Percentiles rank a stretch among this genome's conserved stretches.
Evolutionary conservation across 2,888 invertebrate species (phyloP).

Genomic region (Erebia ligea): DNA sequence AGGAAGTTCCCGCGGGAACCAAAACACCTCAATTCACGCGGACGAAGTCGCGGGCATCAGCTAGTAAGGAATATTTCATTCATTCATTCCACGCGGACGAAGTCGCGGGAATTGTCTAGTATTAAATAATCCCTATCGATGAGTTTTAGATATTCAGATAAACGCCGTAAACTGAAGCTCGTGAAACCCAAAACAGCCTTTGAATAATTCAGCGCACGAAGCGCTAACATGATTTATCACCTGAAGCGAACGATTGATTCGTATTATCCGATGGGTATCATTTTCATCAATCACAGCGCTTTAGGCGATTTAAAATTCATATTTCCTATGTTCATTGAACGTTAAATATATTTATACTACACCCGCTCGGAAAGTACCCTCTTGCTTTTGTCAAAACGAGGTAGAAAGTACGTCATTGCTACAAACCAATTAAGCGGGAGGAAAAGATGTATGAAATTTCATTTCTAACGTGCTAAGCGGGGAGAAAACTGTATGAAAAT

Average conservation of each 20-base stretch:
- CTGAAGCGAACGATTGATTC: slow-evolving; percentile 30
- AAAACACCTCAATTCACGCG: too few species aligned
- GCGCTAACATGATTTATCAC: slow-evolving; percentile 32
- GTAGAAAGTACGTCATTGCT: too few species aligned
- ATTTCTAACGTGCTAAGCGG: too few species aligned
- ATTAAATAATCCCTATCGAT: background rate
- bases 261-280: slow-evolving; percentile 13
- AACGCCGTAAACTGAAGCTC: background rate
- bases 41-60: too few species aligned
- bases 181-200: slow-evolving; percentile 12
- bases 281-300: slow-evolving; percentile 20
- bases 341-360: background rate
- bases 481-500: too few species aligned
- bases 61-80: too few species aligned
- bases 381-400: too few species aligned
- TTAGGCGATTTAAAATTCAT: slow-evolving; percentile 19
- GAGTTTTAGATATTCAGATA: slow-evolving; percentile 9
- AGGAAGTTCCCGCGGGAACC: too few species aligned
- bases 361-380: too few species aligned
- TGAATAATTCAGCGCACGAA: slow-evolving; percentile 35
- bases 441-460: too few species aligned
- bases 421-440: too few species aligned
- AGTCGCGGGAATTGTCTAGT: background rate
- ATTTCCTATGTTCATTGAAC: background rate
- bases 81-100: background rate